A percentile compares a stretch with the other conserved stretches of the same genome.
phyloP scores from a whole-genome alignment of 2,113 vertebrate genomes.

The Chrysemys picta region DNA sequence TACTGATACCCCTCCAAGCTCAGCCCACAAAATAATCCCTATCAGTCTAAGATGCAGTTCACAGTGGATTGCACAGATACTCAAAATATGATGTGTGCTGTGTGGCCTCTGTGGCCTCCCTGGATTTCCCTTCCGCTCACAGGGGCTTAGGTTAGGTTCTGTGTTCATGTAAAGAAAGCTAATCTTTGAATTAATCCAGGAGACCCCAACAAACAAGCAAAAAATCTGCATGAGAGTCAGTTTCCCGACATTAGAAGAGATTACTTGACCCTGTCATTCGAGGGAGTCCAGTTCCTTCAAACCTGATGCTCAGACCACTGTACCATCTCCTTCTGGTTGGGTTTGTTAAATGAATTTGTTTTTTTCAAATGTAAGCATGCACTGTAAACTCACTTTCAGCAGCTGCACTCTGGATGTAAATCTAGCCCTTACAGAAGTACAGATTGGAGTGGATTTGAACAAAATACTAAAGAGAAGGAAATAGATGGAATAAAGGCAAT shows the following conservation, averaged over 20 bases:
- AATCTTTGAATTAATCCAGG: not conserved
- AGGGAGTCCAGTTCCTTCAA: not conserved
- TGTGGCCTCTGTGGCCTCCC: slow-evolving; percentile 20
- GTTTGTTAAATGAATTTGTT: not conserved
- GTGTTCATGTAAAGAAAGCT: not conserved
- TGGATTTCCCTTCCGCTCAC: slow-evolving; percentile 7
- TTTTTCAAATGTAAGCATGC: not conserved
- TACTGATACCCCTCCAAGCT: not conserved
- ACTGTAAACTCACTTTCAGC: not conserved
- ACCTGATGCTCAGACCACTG: not conserved
- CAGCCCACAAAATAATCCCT: not conserved
- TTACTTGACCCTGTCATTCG: not conserved
- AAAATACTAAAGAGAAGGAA: not conserved
- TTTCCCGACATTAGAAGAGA: not conserved
- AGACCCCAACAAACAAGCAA: not conserved
- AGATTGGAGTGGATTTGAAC: not conserved
- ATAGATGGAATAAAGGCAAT: not conserved
- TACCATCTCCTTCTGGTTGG: not conserved
- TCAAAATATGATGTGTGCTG: not conserved
- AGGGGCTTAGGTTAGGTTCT: not conserved
- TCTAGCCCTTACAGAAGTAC: not conserved
- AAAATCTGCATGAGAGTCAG: not conserved
- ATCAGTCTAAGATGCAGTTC: not conserved
- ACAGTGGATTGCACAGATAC: not conserved
- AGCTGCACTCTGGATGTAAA: not conserved